Evolutionary conservation across 1,140 invertebrate genomes (phyloP).

Genomic region (Hycleus cichorii): DNA sequence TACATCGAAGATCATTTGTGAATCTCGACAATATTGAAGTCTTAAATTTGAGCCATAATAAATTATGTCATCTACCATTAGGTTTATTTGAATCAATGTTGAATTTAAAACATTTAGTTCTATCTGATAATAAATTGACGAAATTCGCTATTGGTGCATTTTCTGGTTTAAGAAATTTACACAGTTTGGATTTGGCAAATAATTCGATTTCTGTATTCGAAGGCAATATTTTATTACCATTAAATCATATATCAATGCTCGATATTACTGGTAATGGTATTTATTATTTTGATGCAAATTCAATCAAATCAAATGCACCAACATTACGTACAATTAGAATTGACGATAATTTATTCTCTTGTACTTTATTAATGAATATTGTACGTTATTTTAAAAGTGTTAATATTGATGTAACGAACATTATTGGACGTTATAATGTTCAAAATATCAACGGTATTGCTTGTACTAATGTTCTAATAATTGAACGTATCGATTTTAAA

Average conservation of each 20-base stretch:
- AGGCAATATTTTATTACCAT: constrained; percentile 22
- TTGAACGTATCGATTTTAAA: not conserved
- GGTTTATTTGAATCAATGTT: constrained; percentile 29
- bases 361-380: constrained; percentile 23
- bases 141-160: constrained; percentile 29
- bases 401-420: constrained; percentile 23
- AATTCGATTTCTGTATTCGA: constrained; percentile 28
- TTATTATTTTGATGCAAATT: constrained; percentile 28
- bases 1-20: constrained; percentile 28
- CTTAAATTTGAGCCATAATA: constrained; percentile 31
- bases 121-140: constrained; percentile 31
- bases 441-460: constrained; percentile 36
- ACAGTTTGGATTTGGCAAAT: constrained; percentile 27
- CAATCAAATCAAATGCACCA: constrained; percentile 22
- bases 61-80: constrained; percentile 30
- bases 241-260: constrained; percentile 22
- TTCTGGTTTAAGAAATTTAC: constrained; percentile 29
- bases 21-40: constrained; percentile 28
- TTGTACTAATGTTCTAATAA: constrained; percentile 24
- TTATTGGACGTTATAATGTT: constrained; percentile 24
- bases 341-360: constrained; percentile 33
- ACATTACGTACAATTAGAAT: constrained; percentile 24
- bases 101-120: constrained; percentile 24
- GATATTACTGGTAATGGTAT: constrained; percentile 33
- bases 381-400: constrained; percentile 28